Evolutionary conservation across 2,113 vertebrate species (phyloP).

Genomic region (Octodon degus): DNA sequence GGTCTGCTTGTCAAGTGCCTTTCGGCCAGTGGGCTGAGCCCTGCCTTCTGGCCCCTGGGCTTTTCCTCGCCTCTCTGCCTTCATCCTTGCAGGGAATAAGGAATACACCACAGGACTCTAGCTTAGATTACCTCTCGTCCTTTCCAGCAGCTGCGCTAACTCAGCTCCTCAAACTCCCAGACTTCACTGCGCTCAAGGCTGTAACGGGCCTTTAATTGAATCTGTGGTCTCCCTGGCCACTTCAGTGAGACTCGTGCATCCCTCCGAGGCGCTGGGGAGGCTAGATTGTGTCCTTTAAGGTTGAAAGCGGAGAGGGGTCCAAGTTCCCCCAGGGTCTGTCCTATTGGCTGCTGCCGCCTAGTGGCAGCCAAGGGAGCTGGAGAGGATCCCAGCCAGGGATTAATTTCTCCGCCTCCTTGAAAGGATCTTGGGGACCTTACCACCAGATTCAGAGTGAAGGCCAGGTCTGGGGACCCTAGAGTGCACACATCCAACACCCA

Average conservation of each 20-base stretch:
- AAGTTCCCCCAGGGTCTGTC: no score
- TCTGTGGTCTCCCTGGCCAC: neutral
- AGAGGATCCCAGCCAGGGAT: neutral
- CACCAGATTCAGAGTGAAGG: neutral
- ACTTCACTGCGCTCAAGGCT: neutral
- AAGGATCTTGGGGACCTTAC: neutral
- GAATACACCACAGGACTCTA: neutral
- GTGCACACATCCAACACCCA: neutral
- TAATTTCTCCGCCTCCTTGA: neutral
- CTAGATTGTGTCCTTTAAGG: fast-evolving
- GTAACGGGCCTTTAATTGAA: neutral
- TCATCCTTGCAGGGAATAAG: neutral
- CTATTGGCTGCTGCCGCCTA: neutral
- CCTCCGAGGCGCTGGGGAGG: neutral
- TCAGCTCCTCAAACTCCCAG: neutral
- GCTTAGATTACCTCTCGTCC: neutral
- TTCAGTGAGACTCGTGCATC: neutral
- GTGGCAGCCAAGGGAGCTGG: neutral
- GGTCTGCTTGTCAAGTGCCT: neutral
- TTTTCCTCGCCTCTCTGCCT: neutral
- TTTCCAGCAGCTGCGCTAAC: neutral
- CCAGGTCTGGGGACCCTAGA: neutral
- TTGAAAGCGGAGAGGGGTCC: neutral
- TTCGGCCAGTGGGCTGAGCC: neutral
- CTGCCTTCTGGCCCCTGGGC: neutral